Base-by-base conservation (phyloP, 2,113 vertebrate species). In the Megaceryle torquata region DNA sequence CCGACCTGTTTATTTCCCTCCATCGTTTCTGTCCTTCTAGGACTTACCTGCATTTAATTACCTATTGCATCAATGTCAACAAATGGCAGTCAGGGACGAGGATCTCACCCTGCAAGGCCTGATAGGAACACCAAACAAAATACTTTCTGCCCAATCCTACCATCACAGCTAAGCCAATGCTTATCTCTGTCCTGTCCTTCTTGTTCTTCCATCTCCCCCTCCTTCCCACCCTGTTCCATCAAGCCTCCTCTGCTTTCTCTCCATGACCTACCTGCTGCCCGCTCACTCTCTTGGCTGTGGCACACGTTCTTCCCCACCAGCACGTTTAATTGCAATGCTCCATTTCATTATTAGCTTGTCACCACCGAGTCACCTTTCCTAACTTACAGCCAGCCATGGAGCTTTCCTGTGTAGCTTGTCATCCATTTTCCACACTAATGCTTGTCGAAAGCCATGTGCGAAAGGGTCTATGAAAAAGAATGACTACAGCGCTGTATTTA, bases 301-400 rank as follows among this genome's bases (percentile, higher is more conserved):
- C 92, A 91, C 48, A 28, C 46, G 91, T 86, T 94, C 85, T 74
- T 87, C 88, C 71, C 93, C 56, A 88, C 91, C 67, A 89, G 80
- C 72, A 82, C 33, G 20, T 88, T 91, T 95, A 90, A 94, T 95
- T 92, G 86, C 86, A 84, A 9, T 76, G 77, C 86, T 94, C 86
- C 65, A 68, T 93, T 91, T 95, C 88, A 37, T 96, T 93, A 95
- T 86, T 89, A 91, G 91, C 91, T 84, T 82, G 94, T 95, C 91
- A 76, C 53, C 86, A 90, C 64, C 80, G 60, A 96, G 72, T 86
- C 88, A 91, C 70, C 86, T 87, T 71, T 82, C 70, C 83, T 61
- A 56, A 57, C 50, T 79, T 37, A 33, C 9, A 65, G 60, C 65
- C 71, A 72, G 4, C 80, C 1, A 0, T 11, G 2, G 31, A 84